phyloP scores from a whole-genome alignment of 2,797 vertebrate species.

The Paratrypauchen microcephalus region DNA sequence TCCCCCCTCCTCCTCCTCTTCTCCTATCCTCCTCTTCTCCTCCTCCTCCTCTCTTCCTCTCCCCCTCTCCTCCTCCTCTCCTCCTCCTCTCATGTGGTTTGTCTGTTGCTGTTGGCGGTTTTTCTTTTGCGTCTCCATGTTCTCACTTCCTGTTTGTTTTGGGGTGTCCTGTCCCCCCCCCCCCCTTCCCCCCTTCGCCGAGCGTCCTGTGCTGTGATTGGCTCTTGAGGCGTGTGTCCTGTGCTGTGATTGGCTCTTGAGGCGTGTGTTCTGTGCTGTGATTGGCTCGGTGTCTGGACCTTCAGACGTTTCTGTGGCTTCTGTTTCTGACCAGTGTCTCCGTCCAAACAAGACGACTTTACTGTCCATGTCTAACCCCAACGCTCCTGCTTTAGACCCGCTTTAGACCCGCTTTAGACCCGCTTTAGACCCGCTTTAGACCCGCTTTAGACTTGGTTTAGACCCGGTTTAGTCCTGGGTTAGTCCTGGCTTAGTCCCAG shows the following conservation, averaged over 20 bases:
- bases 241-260: too few relatives aligned
- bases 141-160: background rate
- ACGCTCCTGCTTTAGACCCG: too few relatives aligned
- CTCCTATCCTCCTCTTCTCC: too few relatives aligned
- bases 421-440: too few relatives aligned
- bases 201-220: constrained; percentile 12
- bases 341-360: too few relatives aligned
- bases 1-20: constrained; percentile 73
- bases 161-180: background rate
- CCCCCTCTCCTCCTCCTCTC: constrained; percentile 70
- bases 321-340: too few relatives aligned
- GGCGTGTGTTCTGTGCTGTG: background rate
- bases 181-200: background rate
- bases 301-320: background rate
- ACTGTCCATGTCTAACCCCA: too few relatives aligned
- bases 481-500: too few relatives aligned
- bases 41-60: too few relatives aligned
- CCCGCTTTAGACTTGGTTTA: too few relatives aligned
- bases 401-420: too few relatives aligned
- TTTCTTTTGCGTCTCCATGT: background rate
- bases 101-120: background rate
- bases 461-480: too few relatives aligned
- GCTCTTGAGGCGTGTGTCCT: background rate
- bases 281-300: background rate
- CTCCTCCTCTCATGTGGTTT: constrained; percentile 38